phyloP scores from a whole-genome alignment of 2,797 vertebrate genomes.

The Naso thynnoides region DNA sequence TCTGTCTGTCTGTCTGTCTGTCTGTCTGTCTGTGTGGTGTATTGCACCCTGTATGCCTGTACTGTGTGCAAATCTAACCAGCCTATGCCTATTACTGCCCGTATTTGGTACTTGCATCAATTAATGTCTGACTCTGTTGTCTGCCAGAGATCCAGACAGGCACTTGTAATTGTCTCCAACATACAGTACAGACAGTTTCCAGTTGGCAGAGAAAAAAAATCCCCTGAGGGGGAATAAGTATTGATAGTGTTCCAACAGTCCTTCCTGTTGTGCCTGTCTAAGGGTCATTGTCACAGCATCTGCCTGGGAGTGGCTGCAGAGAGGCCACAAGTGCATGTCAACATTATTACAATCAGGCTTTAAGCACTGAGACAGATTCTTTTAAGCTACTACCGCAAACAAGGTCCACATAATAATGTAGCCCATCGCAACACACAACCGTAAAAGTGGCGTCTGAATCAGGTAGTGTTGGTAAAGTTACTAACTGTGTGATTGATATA shows the following conservation, averaged over 20 bases:
- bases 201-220: constrained; percentile 16
- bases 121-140: constrained; percentile 54
- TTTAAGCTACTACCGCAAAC: constrained; percentile 21
- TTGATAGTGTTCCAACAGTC: constrained; percentile 35
- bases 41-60: constrained; percentile 23
- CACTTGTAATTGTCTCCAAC: constrained; percentile 36
- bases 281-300: constrained; percentile 63
- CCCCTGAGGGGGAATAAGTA: constrained; percentile 9
- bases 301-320: constrained; percentile 56
- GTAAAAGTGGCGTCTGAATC: constrained; percentile 38
- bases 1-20: constrained; percentile 2
- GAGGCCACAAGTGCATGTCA: constrained; percentile 28
- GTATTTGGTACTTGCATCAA: constrained; percentile 54
- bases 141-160: constrained; percentile 41
- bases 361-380: constrained; percentile 50
- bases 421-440: constrained; percentile 14
- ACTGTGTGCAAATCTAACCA: constrained; percentile 26
- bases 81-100: constrained; percentile 41
- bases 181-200: not conserved
- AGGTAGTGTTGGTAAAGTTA: constrained; percentile 12
- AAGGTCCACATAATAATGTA: constrained; percentile 28
- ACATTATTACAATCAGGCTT: constrained; percentile 45
- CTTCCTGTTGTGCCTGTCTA: constrained; percentile 45
- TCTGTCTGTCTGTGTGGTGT: not conserved
- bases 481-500: constrained; percentile 6